These are phyloP conservation scores for Etheostoma cragini DNA, from an alignment of 2,113 vertebrate genomes.

Conservation along the genomic window DNA sequence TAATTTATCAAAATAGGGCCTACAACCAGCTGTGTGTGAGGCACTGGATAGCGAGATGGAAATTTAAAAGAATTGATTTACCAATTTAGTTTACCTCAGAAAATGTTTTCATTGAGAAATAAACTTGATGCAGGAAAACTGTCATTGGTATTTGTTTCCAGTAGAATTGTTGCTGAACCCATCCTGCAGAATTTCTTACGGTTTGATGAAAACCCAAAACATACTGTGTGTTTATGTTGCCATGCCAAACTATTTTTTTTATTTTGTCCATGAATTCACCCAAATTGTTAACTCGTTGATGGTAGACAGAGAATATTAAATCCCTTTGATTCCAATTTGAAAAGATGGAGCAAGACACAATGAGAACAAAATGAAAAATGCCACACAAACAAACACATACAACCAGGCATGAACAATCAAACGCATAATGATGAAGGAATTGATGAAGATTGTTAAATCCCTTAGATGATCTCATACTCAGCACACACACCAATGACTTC, in stretches of 20 bases:
- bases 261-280: neutral
- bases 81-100: neutral
- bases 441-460: constrained; percentile 12
- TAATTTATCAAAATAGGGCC: constrained; percentile 24
- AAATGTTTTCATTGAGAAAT: neutral
- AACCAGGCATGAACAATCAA: constrained; percentile 5
- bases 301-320: neutral
- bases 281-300: neutral
- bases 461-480: constrained; percentile 15
- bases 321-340: neutral
- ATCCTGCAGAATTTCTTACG: neutral
- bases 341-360: neutral
- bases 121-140: neutral
- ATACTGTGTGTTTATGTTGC: neutral
- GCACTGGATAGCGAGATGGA: neutral
- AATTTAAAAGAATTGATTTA: neutral
- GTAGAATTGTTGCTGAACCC: neutral
- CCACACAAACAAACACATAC: neutral
- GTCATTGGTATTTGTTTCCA: neutral
- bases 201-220: neutral
- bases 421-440: constrained; percentile 8
- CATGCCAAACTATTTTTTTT: neutral
- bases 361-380: neutral
- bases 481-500: constrained; percentile 15
- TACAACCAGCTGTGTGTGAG: constrained; percentile 28